Percentiles rank a stretch among this genome's conserved stretches.
Evolutionary conservation across 2,888 invertebrate species (phyloP).

Genomic region (Drosophila kuntzei): DNA sequence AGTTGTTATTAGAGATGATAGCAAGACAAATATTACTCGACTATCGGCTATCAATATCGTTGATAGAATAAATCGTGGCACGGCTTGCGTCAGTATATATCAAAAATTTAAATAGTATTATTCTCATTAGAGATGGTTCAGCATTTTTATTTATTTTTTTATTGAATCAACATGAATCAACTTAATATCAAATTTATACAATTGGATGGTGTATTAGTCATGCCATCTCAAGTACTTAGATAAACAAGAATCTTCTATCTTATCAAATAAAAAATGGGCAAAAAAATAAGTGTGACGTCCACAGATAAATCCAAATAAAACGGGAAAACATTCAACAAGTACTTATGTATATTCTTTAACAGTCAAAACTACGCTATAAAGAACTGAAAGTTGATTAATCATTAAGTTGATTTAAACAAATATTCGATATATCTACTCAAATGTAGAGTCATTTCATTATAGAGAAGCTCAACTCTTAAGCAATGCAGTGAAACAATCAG

Average conservation of each 20-base stretch:
- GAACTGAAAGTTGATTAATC: not conserved
- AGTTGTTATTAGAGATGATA: not conserved
- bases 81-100: not conserved
- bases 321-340: not conserved
- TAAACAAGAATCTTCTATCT: conserved; percentile 7
- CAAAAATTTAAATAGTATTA: no score
- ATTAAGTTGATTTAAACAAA: no score
- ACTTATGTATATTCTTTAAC: no score
- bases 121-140: no score
- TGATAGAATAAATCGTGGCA: not conserved
- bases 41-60: not conserved
- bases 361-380: not conserved
- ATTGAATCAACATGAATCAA: no score
- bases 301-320: conserved; percentile 3
- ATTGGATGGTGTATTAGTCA: not conserved
- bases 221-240: not conserved
- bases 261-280: conserved; percentile 2
- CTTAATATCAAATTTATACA: not conserved
- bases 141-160: no score
- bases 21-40: no score
- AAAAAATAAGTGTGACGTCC: conserved; percentile 3
- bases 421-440: not conserved
- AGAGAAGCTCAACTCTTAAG: no score
- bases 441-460: no score
- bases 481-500: not conserved